Evolutionary conservation across 2,888 invertebrate species (phyloP).

Genomic region (Scaptomyza caliginosa): DNA sequence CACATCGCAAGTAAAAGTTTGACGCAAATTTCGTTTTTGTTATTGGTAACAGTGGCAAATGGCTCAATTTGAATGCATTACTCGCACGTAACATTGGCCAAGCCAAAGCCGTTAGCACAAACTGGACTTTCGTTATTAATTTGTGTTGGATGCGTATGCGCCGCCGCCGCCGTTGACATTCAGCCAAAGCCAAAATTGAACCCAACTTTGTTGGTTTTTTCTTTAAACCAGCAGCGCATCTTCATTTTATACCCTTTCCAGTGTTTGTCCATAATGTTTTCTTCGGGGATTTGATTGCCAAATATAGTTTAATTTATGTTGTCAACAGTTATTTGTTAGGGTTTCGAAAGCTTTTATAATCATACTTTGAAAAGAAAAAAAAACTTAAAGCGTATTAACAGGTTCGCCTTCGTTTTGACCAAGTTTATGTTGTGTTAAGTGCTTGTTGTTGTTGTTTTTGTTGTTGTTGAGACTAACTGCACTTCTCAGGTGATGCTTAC

Average conservation of each 20-base stretch:
- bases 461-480: conserved; percentile 26
- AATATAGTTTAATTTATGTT: not conserved
- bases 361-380: not conserved
- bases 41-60: conserved; percentile 54
- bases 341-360: not conserved
- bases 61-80: conserved; percentile 64
- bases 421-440: not conserved
- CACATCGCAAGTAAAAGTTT: conserved; percentile 71
- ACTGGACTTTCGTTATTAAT: not conserved
- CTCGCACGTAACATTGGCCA: conserved; percentile 68
- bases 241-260: conserved; percentile 56
- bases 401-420: not conserved
- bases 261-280: not conserved
- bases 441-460: not conserved
- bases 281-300: conserved; percentile 1
- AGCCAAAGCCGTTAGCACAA: conserved; percentile 20
- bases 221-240: conserved; percentile 57
- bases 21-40: conserved; percentile 35
- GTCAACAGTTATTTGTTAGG: not conserved
- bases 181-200: conserved; percentile 63
- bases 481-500: conserved; percentile 43
- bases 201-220: no score
- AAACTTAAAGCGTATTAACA: not conserved
- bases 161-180: conserved; percentile 61
- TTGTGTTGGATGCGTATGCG: conserved; percentile 51